Conservation (phyloP, 2,888 invertebrate genomes). For the Brenthis hecate region DNA sequence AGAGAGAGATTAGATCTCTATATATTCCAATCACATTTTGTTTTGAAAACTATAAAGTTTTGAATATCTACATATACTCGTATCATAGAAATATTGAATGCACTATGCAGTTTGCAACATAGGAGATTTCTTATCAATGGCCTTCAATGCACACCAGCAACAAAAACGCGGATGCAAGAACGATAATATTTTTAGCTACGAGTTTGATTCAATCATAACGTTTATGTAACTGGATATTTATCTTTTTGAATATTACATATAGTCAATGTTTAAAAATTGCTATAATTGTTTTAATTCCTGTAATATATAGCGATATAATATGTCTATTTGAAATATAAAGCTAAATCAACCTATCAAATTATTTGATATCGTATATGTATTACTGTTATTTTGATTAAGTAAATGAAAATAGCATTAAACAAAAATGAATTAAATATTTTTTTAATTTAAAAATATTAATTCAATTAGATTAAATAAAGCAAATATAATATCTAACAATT, state of each 20-base stretch:
- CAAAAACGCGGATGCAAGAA: slow-evolving; percentile 44
- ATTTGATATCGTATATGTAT: too few relatives aligned
- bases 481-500: background rate
- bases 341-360: too few relatives aligned
- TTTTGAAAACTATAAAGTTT: background rate
- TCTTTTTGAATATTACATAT: background rate
- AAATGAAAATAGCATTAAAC: too few relatives aligned
- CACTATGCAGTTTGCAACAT: slow-evolving; percentile 56
- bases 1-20: background rate
- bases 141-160: slow-evolving; percentile 64
- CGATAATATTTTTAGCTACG: slow-evolving; percentile 32
- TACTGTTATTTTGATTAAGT: too few relatives aligned
- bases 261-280: background rate
- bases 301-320: too few relatives aligned
- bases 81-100: slow-evolving; percentile 38
- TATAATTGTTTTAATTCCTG: background rate
- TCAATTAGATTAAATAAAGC: too few relatives aligned
- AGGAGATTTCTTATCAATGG: slow-evolving; percentile 76
- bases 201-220: slow-evolving; percentile 24
- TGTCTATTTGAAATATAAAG: too few relatives aligned
- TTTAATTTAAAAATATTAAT: too few relatives aligned
- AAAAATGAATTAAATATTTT: too few relatives aligned
- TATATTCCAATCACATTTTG: background rate
- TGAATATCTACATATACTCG: slow-evolving; percentile 2
- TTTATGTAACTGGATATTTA: slow-evolving; percentile 9